Base-by-base conservation (phyloP, 2,797 vertebrate species). In the Holocentrus rufus region DNA sequence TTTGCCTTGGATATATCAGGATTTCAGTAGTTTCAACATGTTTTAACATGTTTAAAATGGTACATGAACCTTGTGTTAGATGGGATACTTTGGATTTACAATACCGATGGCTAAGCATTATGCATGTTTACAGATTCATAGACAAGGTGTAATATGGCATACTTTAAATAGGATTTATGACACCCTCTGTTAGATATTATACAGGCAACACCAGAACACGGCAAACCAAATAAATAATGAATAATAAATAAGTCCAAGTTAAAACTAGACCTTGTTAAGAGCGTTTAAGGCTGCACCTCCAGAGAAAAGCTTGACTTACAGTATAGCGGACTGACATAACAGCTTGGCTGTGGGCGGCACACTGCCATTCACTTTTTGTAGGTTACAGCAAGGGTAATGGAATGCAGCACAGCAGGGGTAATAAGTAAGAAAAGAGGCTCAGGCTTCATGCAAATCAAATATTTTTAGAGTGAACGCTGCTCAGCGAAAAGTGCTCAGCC, bases 381-480 rank as follows among this genome's bases (percentile, higher is more conserved):
- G 81, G 83, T 87, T 70, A 49, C 56, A 69, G 47, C 7, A 20
- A 79, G 79, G 77, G 68, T 74, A 77, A 76, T 69, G 31, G 47
- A 56, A 82, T 78, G 69, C 74, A 70, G 72, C 74, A 58, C 52
- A 68, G 69, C 62, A 31, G 50, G 72, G 39, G 71, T 70, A 61
- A 81, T 74, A 64, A 57, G 27, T 46, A 57, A 27, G 47, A 20
- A 27, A 78, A 76, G 63, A 47, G 52, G 67, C 52, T 74, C 69
- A 10, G 59, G 69, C 71, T 44, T 76, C 59, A 70, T 72, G 71
- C 56, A 80, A 69, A 79, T 76, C 47, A 64, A 68, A 78, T 70
- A 56, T 65, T 55, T 57, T 22, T 25, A 68, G 27, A 78, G 13
- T 58, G 13, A 22, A 27, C 11, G 0, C 18, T 62, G 17, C 46